Conservation (phyloP, 2,888 invertebrate genomes). For the Apodemia hepburni region DNA sequence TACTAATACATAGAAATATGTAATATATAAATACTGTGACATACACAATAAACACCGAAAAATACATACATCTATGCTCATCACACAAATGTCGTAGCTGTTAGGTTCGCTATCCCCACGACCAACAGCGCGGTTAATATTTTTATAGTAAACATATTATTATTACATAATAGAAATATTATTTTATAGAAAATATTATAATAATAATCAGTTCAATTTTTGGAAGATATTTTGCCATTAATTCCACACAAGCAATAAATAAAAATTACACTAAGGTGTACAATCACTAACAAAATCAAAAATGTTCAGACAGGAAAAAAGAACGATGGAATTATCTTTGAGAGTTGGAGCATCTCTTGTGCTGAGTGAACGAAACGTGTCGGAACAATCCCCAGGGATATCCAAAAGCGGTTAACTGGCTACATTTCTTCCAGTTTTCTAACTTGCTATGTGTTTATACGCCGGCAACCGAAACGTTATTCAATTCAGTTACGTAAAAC, state of each 20-base stretch:
- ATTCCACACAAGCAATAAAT: neutral
- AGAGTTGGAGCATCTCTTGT: slow-evolving; percentile 55
- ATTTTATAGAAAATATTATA: no score
- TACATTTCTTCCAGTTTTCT: slow-evolving; percentile 49
- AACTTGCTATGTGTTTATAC: slow-evolving; percentile 45
- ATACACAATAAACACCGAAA: no score
- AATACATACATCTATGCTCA: no score
- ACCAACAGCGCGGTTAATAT: no score
- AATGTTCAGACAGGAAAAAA: slow-evolving; percentile 35
- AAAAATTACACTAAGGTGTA: neutral
- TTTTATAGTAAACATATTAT: no score
- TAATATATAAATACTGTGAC: no score
- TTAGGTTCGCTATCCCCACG: no score
- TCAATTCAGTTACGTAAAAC: slow-evolving; percentile 16
- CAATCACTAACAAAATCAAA: slow-evolving; percentile 1
- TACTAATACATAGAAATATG: no score
- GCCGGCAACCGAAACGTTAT: slow-evolving; percentile 24
- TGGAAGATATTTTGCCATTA: no score
- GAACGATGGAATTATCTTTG: slow-evolving; percentile 62
- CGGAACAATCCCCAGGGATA: slow-evolving; percentile 51
- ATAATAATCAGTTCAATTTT: no score
- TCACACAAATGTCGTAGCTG: no score
- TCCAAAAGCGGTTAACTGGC: slow-evolving; percentile 53
- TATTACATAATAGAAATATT: no score
- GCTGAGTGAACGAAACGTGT: slow-evolving; percentile 66